Evolutionary conservation across 1,140 invertebrate genomes (phyloP), one percentile per base, ranked within the genome.

Genomic region (Caerostris extrusa): DNA sequence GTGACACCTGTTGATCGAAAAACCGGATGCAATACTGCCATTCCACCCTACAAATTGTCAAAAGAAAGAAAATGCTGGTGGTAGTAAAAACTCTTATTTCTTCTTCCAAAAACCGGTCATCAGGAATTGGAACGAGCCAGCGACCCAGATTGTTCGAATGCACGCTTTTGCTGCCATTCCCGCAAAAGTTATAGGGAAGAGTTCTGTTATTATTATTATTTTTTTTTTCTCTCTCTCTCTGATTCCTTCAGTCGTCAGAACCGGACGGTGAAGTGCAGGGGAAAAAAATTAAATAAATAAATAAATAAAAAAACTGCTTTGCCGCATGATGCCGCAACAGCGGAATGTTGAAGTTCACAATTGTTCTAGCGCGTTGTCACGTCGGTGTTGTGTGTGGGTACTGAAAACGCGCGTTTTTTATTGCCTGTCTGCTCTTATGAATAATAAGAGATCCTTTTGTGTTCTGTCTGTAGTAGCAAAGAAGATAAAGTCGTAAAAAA

Each of bases 81-180:
- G 69, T 10, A 50, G 19, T 7, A 19, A 77, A 71, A 34, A 34
- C 34, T 34, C 34, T 34, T 34, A 34, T 34, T 34, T 34, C 34
- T 57, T 55, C 17, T 77, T 55, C 60, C 7, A 7, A 17, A 90
- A 92, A 92, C 90, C 90, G 90, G 90, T 92, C 90, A 92, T 58
- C 50, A 85, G 56, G 90, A 92, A 92, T 85, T 53, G 90, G 90
- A 64, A 92, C 90, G 82, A 53, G 61, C 90, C 17, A 17, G 58
- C 50, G 60, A 88, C 58, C 61, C 58, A 88, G 7, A 50, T 88
- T 19, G 83, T 55, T 55, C 83, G 77, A 82, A 82, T 34, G 55
- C 77, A 50, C 34, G 17, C 77, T 82, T 85, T 57, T 58, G 83
- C 19, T 8, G 83, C 83, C 83, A 85, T 34, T 82, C 55, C 77